A percentile compares a stretch with the other conserved stretches of the same genome.
Conservation (phyloP, 2,797 vertebrate genomes). For the Tapirus indicus region DNA sequence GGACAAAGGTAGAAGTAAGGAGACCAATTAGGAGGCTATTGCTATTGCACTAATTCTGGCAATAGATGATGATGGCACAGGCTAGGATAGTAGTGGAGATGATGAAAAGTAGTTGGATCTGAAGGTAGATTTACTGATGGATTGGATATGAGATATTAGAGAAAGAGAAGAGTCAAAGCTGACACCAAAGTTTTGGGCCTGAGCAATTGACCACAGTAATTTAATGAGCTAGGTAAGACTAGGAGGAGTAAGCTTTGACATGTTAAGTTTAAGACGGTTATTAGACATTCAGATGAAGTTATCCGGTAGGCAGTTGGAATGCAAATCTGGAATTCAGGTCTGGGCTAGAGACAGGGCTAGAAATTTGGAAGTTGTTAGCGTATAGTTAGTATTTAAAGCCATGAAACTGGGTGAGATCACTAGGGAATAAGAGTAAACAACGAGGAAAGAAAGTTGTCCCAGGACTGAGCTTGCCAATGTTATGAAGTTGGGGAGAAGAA, state of each 20-base stretch:
- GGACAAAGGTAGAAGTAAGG: not conserved
- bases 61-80: not conserved
- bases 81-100: not conserved
- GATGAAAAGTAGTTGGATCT: not conserved
- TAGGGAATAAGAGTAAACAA: slow-evolving; percentile 43
- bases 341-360: not conserved
- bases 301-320: not conserved
- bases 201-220: not conserved
- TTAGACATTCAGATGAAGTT: not conserved
- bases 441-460: not conserved
- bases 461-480: not conserved
- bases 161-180: slow-evolving; percentile 3
- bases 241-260: not conserved
- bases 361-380: slow-evolving; percentile 30
- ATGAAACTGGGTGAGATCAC: slow-evolving; percentile 13
- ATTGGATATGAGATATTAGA: not conserved
- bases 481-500: not conserved
- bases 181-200: not conserved
- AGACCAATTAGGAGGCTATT: not conserved
- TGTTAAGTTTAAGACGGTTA: not conserved
- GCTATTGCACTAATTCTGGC: not conserved
- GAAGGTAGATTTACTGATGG: slow-evolving; percentile 11
- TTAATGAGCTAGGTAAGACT: not conserved
- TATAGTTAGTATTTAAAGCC: not conserved
- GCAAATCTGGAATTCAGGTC: slow-evolving; percentile 33